Percentiles rank a stretch among this genome's conserved stretches.
These are phyloP conservation scores for Ryuthela nishihirai DNA, from an alignment of 2,888 invertebrate species.

Conservation along the genomic window DNA sequence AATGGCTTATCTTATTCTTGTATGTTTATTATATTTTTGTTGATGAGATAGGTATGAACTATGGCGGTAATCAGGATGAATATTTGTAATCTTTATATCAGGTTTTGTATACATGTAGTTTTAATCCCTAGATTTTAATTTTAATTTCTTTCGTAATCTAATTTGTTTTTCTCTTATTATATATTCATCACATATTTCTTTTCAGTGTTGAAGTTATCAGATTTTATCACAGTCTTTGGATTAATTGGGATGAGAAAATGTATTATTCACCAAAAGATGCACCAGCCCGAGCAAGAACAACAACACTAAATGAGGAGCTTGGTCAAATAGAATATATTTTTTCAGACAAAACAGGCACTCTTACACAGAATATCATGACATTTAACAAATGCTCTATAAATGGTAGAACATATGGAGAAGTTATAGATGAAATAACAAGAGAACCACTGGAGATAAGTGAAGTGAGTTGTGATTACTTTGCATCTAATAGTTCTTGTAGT, in stretches of 20 bases:
- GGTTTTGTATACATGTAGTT: too few relatives aligned
- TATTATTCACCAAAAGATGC: conserved; percentile 84
- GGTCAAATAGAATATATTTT: conserved; percentile 99
- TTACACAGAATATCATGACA: conserved; percentile 99
- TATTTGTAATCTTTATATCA: too few relatives aligned
- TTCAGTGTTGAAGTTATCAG: conserved; percentile 80
- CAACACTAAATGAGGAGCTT: conserved; percentile 96
- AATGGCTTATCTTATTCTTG: too few relatives aligned
- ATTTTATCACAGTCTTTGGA: conserved; percentile 95
- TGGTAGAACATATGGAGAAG: conserved; percentile 86
- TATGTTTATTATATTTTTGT: too few relatives aligned
- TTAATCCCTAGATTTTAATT: too few relatives aligned
- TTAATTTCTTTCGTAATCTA: too few relatives aligned
- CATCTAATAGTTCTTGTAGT: too few relatives aligned
- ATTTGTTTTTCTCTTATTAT: too few relatives aligned
- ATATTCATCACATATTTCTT: too few relatives aligned
- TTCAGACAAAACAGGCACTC: conserved; percentile 98
- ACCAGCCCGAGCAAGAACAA: conserved; percentile 91
- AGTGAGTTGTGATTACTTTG: conserved; percentile 55
- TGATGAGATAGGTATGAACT: too few relatives aligned
- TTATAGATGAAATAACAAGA: conserved; percentile 79
- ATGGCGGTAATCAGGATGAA: too few relatives aligned
- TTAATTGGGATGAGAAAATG: conserved; percentile 99
- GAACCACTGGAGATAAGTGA: conserved; percentile 81
- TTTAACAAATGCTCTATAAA: conserved; percentile 98